A percentile compares a stretch with the other conserved stretches of the same genome.
These are phyloP conservation scores for Brevipalpus yothersi DNA, from an alignment of 1,140 invertebrate species.

Conservation along the genomic window DNA sequence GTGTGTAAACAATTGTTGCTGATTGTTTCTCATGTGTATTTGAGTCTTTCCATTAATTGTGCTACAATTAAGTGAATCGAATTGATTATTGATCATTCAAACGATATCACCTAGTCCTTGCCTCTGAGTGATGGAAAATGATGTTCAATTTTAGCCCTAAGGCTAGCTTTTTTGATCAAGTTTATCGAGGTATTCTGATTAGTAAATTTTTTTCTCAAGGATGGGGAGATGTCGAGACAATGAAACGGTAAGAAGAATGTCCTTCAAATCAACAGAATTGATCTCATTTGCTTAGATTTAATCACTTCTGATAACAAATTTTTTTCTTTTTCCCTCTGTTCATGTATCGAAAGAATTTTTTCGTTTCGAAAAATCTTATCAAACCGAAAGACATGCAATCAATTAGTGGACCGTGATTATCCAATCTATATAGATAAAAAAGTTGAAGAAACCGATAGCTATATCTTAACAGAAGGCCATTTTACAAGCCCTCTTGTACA, in stretches of 20 bases:
- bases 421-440: constrained; percentile 59
- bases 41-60: no score
- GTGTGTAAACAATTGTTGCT: no score
- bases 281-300: constrained; percentile 5
- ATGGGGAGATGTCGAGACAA: constrained; percentile 77
- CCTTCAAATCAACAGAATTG: background rate
- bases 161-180: constrained; percentile 39
- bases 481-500: constrained; percentile 62
- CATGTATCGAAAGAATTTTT: constrained; percentile 43
- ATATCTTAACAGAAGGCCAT: constrained; percentile 53
- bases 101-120: no score
- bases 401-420: constrained; percentile 52
- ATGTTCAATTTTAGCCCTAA: background rate
- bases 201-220: constrained; percentile 87
- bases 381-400: constrained; percentile 50
- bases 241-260: constrained; percentile 43
- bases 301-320: constrained; percentile 8
- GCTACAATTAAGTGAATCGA: no score
- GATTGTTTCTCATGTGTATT: no score
- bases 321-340: background rate
- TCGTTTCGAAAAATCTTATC: constrained; percentile 66
- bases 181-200: constrained; percentile 65
- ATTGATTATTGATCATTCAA: no score
- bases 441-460: constrained; percentile 38
- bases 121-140: background rate